Evolutionary conservation across 2,888 invertebrate species (phyloP).

Genomic region (Aphrophora alni): DNA sequence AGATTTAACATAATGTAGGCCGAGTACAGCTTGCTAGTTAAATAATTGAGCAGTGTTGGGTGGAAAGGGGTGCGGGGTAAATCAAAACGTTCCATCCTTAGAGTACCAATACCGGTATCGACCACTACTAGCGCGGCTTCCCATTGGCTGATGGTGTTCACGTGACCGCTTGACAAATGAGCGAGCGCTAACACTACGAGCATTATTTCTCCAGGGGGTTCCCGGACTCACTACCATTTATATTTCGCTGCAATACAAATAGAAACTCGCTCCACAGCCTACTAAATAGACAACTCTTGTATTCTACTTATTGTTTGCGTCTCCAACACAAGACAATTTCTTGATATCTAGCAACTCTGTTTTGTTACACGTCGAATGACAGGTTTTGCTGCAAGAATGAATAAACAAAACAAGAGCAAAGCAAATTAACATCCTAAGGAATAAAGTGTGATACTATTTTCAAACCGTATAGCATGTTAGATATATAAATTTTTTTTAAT

Average conservation of each 20-base stretch:
- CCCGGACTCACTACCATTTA: conserved; percentile 2
- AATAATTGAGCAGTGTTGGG: neutral
- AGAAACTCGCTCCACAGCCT: neutral
- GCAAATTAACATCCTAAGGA: no score
- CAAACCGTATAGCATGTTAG: no score
- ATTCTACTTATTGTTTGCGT: no score
- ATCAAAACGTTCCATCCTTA: neutral
- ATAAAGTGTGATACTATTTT: no score
- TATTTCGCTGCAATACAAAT: neutral
- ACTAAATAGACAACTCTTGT: neutral
- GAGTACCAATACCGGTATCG: conserved; percentile 9
- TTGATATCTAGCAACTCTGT: no score
- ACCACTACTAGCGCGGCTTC: neutral
- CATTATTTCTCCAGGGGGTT: conserved; percentile 6
- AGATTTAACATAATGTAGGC: neutral
- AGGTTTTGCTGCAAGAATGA: no score
- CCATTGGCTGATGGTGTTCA: neutral
- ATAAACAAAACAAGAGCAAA: no score
- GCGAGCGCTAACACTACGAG: conserved; percentile 4
- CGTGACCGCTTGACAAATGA: conserved; percentile 9
- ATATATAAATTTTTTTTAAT: no score
- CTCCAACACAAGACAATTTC: no score
- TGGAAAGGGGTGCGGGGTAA: neutral
- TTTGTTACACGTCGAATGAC: no score
- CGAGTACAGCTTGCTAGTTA: neutral